Conservation (phyloP, 2,888 invertebrate species). For the Orchesella flavescens region DNA sequence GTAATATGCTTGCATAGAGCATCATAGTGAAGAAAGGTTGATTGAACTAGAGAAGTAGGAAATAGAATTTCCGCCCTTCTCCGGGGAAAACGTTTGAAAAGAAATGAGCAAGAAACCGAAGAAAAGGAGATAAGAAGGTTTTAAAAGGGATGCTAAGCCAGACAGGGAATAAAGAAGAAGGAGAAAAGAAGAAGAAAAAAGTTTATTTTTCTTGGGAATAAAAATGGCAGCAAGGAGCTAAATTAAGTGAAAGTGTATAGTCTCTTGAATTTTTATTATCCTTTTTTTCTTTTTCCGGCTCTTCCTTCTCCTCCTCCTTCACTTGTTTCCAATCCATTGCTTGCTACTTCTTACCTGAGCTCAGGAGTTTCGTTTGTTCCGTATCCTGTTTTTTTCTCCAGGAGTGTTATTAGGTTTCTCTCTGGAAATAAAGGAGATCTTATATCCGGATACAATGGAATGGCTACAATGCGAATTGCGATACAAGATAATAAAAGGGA, state of each 20-base stretch:
- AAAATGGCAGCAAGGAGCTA: constrained; percentile 51
- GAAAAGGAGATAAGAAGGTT: constrained; percentile 30
- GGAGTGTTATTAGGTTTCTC: constrained; percentile 15
- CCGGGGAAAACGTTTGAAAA: constrained; percentile 57
- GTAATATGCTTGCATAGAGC: too few species aligned
- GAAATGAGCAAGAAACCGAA: constrained; percentile 37
- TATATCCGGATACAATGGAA: not conserved
- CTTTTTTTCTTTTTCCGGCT: constrained; percentile 21
- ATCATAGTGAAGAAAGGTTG: constrained; percentile 54
- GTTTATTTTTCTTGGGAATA: constrained; percentile 52
- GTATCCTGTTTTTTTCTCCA: not conserved
- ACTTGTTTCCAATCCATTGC: constrained; percentile 62
- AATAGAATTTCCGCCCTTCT: constrained; percentile 57
- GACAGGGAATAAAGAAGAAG: constrained; percentile 22
- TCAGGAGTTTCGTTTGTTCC: too few species aligned
- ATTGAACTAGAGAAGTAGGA: constrained; percentile 58
- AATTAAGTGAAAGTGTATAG: constrained; percentile 63
- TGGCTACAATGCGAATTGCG: not conserved
- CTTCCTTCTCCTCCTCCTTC: constrained; percentile 30
- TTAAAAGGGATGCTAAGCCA: not conserved
- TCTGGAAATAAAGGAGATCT: not conserved
- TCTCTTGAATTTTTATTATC: constrained; percentile 62
- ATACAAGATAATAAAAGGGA: constrained; percentile 41
- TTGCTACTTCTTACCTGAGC: not conserved
- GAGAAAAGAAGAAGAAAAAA: constrained; percentile 23